Conservation (phyloP, 1,140 invertebrate genomes). For the Zaprionus capensis region DNA sequence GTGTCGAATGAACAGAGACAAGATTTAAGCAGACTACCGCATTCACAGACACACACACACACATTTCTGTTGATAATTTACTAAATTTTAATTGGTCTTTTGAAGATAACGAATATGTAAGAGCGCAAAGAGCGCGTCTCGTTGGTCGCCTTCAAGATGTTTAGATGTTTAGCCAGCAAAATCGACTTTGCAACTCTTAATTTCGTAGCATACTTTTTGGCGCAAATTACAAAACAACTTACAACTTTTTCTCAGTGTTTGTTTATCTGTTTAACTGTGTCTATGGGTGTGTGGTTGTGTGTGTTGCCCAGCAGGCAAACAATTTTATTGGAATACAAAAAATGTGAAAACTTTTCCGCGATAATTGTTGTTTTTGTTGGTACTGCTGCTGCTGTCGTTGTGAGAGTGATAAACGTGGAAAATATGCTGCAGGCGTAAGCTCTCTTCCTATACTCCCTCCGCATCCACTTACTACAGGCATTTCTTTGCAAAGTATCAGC, state of each 20-base stretch:
- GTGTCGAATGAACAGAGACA: conserved; percentile 23
- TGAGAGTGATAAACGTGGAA: conserved; percentile 28
- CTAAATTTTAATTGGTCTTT: conserved; percentile 30
- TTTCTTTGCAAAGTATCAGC: conserved; percentile 31
- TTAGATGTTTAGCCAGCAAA: background rate
- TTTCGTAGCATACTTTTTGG: conserved; percentile 20
- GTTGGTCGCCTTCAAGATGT: background rate
- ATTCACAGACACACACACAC: background rate
- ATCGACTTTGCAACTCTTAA: conserved; percentile 6
- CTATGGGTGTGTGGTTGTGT: background rate
- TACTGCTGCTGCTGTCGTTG: background rate
- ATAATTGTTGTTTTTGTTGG: conserved; percentile 24
- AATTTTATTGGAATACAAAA: conserved; percentile 17
- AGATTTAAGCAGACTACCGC: background rate
- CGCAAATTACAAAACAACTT: background rate
- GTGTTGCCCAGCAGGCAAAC: background rate
- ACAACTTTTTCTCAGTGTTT: background rate
- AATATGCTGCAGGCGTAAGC: background rate
- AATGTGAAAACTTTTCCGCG: conserved; percentile 27
- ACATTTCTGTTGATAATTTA: conserved; percentile 2
- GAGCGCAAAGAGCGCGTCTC: too few species aligned
- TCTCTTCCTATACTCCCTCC: background rate
- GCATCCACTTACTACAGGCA: background rate
- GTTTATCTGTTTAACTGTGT: too few species aligned
- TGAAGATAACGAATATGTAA: background rate